These are phyloP conservation scores for Scaptodrosophila latifasciaeformis DNA, from an alignment of 2,888 invertebrate species.

Conservation along the genomic window DNA sequence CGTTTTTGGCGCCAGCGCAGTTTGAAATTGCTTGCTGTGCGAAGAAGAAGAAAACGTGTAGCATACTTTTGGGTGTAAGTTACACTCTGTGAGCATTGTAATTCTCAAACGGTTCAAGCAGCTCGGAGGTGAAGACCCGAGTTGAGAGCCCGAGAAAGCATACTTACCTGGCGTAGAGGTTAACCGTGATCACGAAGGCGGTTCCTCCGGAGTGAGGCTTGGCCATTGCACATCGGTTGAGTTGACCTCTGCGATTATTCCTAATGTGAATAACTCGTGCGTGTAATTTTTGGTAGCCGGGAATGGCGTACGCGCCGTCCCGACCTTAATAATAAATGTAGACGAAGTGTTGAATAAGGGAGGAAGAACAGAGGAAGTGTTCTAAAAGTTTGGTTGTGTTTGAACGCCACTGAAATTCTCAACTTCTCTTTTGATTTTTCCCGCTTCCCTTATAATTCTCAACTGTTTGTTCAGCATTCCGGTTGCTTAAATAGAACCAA, in stretches of 20 bases:
- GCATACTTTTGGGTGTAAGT: slow-evolving; percentile 15
- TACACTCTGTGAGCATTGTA: neutral
- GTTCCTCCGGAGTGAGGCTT: slow-evolving; percentile 73
- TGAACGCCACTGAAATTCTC: too few species aligned
- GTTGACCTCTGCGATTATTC: slow-evolving; percentile 86
- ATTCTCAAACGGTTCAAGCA: slow-evolving; percentile 33
- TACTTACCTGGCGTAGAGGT: slow-evolving; percentile 75
- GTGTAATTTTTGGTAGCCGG: slow-evolving; percentile 82
- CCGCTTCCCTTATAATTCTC: too few species aligned
- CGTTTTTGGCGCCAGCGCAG: too few species aligned
- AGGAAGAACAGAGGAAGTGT: too few species aligned
- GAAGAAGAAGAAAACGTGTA: slow-evolving; percentile 21
- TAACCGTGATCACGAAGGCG: slow-evolving; percentile 63
- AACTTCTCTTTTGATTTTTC: too few species aligned
- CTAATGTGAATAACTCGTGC: slow-evolving; percentile 85
- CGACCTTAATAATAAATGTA: slow-evolving; percentile 62
- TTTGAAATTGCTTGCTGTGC: slow-evolving; percentile 15
- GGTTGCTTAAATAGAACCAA: too few species aligned
- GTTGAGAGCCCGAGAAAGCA: slow-evolving; percentile 31
- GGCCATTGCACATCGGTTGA: slow-evolving; percentile 81
- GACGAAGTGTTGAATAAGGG: too few species aligned
- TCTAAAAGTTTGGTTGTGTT: too few species aligned
- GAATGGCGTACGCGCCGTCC: slow-evolving; percentile 81
- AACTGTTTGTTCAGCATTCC: too few species aligned
- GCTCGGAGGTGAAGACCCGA: accelerated